Evolutionary conservation across 2,797 vertebrate species (phyloP).

Genomic region (Antrozous pallidus): DNA sequence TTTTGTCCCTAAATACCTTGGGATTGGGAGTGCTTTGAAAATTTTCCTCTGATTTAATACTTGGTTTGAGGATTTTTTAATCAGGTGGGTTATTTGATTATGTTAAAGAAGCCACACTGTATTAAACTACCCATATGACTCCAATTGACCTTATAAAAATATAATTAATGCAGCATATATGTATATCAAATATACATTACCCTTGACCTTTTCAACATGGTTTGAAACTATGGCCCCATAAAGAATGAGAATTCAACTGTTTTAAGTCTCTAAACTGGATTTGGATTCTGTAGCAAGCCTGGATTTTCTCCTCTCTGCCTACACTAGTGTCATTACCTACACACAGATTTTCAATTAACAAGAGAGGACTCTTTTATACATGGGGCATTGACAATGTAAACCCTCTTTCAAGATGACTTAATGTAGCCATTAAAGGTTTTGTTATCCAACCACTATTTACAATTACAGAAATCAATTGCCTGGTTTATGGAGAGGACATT

Average conservation of each 20-base stretch:
- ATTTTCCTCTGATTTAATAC: background rate
- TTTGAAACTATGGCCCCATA: background rate
- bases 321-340: background rate
- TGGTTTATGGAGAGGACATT: background rate
- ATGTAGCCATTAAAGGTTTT: conserved; percentile 6
- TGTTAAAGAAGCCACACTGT: background rate
- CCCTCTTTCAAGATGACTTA: background rate
- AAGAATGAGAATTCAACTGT: background rate
- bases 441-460: conserved; percentile 10
- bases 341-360: background rate
- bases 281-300: background rate
- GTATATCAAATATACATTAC: conserved; percentile 4
- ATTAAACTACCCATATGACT: conserved; percentile 19
- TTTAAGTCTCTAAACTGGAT: background rate
- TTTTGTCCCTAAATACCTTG: background rate
- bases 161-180: background rate
- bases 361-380: background rate
- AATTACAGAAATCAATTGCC: conserved; percentile 36
- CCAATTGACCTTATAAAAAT: conserved; percentile 30
- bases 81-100: background rate
- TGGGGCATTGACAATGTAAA: background rate
- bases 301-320: background rate
- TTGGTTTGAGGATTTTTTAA: background rate
- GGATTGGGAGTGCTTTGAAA: background rate
- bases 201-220: background rate